phyloP scores from a whole-genome alignment of 2,113 vertebrate genomes.

The Morone saxatilis region DNA sequence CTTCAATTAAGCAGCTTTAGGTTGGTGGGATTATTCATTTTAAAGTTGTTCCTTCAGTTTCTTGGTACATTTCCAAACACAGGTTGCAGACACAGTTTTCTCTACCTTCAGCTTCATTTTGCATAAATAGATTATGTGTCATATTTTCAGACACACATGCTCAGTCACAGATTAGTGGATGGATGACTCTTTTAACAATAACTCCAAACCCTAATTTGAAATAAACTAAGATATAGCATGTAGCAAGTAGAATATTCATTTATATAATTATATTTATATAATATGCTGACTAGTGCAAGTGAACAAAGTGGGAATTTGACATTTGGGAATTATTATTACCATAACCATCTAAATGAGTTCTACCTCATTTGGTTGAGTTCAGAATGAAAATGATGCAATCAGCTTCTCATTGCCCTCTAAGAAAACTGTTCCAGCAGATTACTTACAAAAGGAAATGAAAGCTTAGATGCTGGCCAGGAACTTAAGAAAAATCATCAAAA shows the following conservation, averaged over 20 bases:
- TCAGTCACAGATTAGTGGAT: not conserved
- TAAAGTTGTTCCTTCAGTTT: not conserved
- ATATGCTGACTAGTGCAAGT: too few relatives aligned
- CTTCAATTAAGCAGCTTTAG: too few relatives aligned
- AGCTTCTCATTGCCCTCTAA: conserved; percentile 7
- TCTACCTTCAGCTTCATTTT: not conserved
- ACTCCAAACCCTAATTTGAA: too few relatives aligned
- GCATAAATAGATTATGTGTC: not conserved
- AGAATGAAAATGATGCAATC: conserved; percentile 39
- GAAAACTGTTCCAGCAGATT: conserved; percentile 16
- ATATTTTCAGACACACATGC: not conserved
- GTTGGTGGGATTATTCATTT: not conserved
- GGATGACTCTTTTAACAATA: not conserved
- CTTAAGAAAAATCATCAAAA: conserved; percentile 34
- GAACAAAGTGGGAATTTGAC: not conserved
- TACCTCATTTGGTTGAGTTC: not conserved
- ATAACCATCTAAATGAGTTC: not conserved
- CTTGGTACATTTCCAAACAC: not conserved
- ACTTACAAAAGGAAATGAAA: conserved; percentile 57
- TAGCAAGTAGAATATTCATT: not conserved
- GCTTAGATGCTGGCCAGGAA: conserved; percentile 41
- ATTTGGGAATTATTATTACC: not conserved
- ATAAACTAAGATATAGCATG: not conserved
- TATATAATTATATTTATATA: too few relatives aligned
- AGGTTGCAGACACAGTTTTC: not conserved